Percentiles rank a stretch among this genome's conserved stretches.
These are phyloP conservation scores for Rhabdomys dilectus DNA, from an alignment of 2,113 vertebrate genomes.

Conservation along the genomic window DNA sequence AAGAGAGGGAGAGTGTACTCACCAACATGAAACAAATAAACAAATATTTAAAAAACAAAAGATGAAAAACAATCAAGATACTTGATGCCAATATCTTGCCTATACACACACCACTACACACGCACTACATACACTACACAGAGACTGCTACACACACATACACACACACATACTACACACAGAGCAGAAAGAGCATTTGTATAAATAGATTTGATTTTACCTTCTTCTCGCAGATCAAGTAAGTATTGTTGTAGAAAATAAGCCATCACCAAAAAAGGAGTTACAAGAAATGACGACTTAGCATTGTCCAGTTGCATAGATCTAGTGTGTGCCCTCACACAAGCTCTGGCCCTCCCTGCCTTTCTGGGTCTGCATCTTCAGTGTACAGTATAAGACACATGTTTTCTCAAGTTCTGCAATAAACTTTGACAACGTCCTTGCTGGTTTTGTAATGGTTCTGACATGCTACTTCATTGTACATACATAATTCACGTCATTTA, in stretches of 20 bases:
- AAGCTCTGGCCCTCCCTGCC: neutral
- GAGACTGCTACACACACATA: neutral
- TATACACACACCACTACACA: neutral
- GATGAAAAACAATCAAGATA: neutral
- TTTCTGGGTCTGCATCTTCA: conserved; percentile 21
- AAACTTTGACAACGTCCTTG: conserved; percentile 27
- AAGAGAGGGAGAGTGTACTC: too few species aligned
- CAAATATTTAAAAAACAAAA: neutral
- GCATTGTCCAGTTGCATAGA: neutral
- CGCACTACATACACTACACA: neutral
- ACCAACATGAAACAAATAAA: too few species aligned
- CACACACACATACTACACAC: neutral
- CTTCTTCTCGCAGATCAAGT: neutral
- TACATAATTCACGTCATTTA: conserved; percentile 16
- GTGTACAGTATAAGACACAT: neutral
- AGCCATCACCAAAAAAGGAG: neutral
- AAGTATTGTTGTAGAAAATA: neutral
- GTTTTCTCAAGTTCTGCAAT: conserved; percentile 36
- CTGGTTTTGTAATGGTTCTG: conserved; percentile 38
- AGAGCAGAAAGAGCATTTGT: neutral
- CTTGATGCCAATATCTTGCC: neutral
- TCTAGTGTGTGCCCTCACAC: neutral
- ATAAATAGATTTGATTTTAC: neutral
- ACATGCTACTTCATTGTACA: conserved; percentile 10
- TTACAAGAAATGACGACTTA: neutral